phyloP scores from a whole-genome alignment of 2,113 vertebrate genomes.

The Bettongia penicillata region DNA sequence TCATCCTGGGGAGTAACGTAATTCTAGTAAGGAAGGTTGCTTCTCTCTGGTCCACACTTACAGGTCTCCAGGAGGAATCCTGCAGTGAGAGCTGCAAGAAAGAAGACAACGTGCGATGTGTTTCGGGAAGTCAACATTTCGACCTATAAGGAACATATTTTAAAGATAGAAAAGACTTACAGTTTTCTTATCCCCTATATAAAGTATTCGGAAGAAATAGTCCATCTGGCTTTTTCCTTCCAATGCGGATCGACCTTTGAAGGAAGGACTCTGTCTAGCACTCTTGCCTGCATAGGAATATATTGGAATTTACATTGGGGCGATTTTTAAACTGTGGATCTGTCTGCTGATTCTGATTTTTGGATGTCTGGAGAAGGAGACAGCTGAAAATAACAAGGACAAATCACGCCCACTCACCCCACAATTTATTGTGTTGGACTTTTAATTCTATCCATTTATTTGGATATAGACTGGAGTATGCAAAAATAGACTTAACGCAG shows the following conservation, averaged over 20 bases:
- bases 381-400: not conserved
- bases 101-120: not conserved
- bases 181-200: not conserved
- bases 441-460: not conserved
- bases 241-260: not conserved
- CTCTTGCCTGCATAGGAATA: not conserved
- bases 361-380: not conserved
- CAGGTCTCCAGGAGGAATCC: not conserved
- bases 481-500: not conserved
- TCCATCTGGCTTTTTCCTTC: not conserved
- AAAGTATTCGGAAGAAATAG: not conserved
- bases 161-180: not conserved
- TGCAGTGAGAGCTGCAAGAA: not conserved
- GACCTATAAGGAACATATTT: not conserved
- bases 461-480: not conserved
- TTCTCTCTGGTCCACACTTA: not conserved
- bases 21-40: conserved; percentile 9
- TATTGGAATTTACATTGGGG: conserved; percentile 50
- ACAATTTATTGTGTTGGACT: not conserved
- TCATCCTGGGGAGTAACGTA: not conserved
- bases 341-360: conserved; percentile 28
- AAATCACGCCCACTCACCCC: not conserved
- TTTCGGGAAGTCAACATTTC: not conserved
- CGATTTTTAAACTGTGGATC: not conserved
- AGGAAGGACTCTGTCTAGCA: not conserved